These are phyloP conservation scores for Mirza zaza DNA, from an alignment of 2,113 vertebrate genomes.

Conservation along the genomic window DNA sequence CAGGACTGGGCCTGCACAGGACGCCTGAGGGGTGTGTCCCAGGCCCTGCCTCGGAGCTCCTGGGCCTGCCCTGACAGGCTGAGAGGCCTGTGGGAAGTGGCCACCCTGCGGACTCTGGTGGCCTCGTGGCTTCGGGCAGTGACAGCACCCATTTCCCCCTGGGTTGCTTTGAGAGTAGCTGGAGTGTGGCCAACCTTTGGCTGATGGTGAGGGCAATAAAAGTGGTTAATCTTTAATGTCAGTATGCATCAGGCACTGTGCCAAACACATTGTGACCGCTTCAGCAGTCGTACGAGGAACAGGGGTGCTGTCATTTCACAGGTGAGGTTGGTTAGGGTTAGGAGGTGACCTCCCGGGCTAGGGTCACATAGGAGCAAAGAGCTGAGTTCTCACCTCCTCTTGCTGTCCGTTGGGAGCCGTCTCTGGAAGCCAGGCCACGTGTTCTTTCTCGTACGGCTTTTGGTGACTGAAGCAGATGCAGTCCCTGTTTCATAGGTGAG, in stretches of 20 bases:
- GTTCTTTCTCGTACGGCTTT: neutral
- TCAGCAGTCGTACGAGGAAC: too few species aligned
- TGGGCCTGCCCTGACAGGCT: neutral
- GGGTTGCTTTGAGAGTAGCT: neutral
- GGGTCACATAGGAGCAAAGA: neutral
- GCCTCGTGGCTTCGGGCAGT: neutral
- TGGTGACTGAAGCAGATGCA: neutral
- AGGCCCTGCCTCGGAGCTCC: neutral
- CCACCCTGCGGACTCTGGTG: neutral
- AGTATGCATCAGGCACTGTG: fast-evolving
- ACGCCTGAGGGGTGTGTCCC: neutral
- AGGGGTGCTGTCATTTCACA: neutral
- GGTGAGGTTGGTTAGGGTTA: neutral
- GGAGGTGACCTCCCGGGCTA: neutral
- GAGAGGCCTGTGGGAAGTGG: neutral
- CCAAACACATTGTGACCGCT: fast-evolving
- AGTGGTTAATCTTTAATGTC: neutral
- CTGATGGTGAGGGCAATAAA: neutral
- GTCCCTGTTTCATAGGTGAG: neutral
- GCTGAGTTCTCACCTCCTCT: neutral
- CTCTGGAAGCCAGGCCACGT: fast-evolving
- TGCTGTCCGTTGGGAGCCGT: fast-evolving
- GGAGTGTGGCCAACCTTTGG: neutral
- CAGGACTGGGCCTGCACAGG: neutral
- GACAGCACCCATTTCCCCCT: neutral